These are phyloP conservation scores for Synodontis membranacea DNA, from an alignment of 2,113 vertebrate species.

Conservation along the genomic window DNA sequence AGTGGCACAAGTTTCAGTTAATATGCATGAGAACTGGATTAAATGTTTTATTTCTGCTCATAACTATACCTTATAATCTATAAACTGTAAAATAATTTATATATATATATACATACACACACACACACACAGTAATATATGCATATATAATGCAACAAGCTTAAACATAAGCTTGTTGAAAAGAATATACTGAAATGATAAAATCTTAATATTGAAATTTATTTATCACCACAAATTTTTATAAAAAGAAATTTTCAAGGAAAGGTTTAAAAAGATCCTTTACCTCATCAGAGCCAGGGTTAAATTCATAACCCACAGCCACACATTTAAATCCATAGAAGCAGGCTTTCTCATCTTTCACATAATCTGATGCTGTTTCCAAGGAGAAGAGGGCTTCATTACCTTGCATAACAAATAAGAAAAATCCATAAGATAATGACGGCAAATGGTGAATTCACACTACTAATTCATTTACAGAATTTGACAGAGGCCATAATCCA, in stretches of 20 bases:
- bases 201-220: neutral
- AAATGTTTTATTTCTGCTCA: neutral
- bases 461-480: neutral
- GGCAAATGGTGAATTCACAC: neutral
- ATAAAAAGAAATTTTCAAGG: neutral
- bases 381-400: conserved; percentile 96
- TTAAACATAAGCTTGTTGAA: neutral
- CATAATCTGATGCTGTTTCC: conserved; percentile 97
- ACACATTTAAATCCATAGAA: conserved; percentile 98
- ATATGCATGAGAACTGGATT: neutral
- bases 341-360: conserved; percentile 96
- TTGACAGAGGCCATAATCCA: neutral
- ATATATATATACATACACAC: neutral
- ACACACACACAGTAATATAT: too few species aligned
- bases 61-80: neutral
- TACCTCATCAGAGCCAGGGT: conserved; percentile 94
- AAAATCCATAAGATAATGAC: conserved; percentile 4
- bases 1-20: neutral
- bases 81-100: neutral
- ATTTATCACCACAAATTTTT: too few species aligned
- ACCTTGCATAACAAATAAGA: conserved; percentile 71
- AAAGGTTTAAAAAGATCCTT: conserved; percentile 25
- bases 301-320: conserved; percentile 96
- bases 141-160: too few species aligned
- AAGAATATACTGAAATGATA: neutral